A percentile compares a stretch with the other conserved stretches of the same genome.
Conservation (phyloP, 1,140 invertebrate genomes). For the Aplysia californica region DNA sequence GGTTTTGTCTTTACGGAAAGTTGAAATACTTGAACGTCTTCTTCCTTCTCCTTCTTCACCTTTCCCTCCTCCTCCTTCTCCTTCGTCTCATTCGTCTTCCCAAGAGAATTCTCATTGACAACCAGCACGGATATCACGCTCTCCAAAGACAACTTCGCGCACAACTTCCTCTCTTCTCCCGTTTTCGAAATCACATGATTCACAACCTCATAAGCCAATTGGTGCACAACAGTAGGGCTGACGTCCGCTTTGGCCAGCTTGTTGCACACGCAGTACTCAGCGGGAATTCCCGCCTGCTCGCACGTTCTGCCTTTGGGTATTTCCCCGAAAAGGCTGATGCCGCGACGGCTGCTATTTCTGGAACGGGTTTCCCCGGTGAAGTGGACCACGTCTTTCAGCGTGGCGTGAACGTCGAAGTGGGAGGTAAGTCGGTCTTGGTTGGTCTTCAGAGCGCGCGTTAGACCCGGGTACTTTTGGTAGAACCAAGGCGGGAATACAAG, state of each 20-base stretch:
- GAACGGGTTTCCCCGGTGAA: neutral
- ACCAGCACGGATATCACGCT: neutral
- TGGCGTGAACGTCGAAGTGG: neutral
- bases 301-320: neutral
- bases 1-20: neutral
- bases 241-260: neutral
- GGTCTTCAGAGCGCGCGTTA: neutral
- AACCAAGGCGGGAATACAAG: neutral
- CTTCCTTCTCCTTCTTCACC: neutral
- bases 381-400: neutral
- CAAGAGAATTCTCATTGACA: neutral
- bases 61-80: neutral
- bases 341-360: neutral
- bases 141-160: too few relatives aligned
- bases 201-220: too few relatives aligned
- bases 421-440: neutral
- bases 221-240: too few relatives aligned
- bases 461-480: neutral
- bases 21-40: neutral
- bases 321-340: neutral
- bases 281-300: neutral
- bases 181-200: too few relatives aligned
- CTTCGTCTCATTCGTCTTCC: neutral
- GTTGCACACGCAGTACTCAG: neutral
- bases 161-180: too few relatives aligned